Conservation (phyloP, 2,888 invertebrate species). For the Meghimatium bilineatum region DNA sequence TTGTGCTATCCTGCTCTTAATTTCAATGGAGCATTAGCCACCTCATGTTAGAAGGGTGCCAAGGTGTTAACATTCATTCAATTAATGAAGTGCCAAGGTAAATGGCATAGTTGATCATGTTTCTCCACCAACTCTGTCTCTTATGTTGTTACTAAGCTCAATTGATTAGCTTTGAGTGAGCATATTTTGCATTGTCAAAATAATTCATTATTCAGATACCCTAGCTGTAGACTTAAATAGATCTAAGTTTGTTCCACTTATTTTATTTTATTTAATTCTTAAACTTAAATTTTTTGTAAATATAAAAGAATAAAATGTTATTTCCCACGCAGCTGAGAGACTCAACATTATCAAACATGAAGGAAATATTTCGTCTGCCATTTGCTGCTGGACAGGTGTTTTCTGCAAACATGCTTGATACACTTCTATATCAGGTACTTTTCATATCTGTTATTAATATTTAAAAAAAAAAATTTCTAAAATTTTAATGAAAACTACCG, state of each 20-base stretch:
- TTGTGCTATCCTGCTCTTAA: too few relatives aligned
- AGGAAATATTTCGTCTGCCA: constrained; percentile 98
- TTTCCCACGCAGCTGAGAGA: background rate
- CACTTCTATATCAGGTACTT: constrained; percentile 86
- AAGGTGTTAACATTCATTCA: too few relatives aligned
- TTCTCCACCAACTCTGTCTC: too few relatives aligned
- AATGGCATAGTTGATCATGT: too few relatives aligned
- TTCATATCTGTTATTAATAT: background rate
- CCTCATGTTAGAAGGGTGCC: too few relatives aligned
- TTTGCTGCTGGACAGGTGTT: constrained; percentile 99
- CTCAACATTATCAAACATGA: constrained; percentile 93
- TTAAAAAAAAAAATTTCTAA: background rate
- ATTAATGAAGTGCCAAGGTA: too few relatives aligned
- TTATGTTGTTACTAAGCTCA: too few relatives aligned
- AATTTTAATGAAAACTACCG: too few relatives aligned
- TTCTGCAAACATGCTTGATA: constrained; percentile 98
- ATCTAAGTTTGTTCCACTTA: background rate
- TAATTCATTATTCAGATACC: background rate
- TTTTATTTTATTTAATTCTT: background rate
- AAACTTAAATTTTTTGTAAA: background rate
- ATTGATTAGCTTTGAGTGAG: too few relatives aligned
- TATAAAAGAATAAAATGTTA: background rate
- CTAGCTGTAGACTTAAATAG: background rate
- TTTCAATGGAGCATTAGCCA: too few relatives aligned
- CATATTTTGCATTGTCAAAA: too few relatives aligned